These are phyloP conservation scores for Cyanocitta stelleri DNA, from an alignment of 2,113 vertebrate species.

Conservation along the genomic window DNA sequence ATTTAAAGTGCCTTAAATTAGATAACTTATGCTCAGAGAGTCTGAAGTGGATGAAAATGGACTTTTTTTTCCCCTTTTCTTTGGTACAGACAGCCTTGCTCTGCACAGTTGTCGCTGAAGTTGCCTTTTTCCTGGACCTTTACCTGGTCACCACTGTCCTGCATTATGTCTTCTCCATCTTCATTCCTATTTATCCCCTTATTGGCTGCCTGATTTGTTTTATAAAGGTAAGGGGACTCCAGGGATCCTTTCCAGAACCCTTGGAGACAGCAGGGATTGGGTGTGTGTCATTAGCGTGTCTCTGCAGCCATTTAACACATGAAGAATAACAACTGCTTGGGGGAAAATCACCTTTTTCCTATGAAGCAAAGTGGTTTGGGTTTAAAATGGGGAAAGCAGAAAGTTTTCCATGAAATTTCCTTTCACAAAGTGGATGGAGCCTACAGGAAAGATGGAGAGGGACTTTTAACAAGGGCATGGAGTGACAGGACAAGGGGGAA, in stretches of 20 bases:
- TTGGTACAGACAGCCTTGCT: conserved; percentile 66
- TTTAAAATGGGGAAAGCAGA: neutral
- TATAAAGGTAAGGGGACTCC: conserved; percentile 77
- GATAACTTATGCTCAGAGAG: neutral
- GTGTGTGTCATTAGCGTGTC: neutral
- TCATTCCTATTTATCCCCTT: conserved; percentile 89
- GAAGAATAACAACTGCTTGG: neutral
- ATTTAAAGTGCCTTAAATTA: neutral
- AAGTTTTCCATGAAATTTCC: neutral
- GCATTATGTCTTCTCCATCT: conserved; percentile 83
- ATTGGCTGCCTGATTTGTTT: conserved; percentile 92
- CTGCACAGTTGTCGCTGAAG: conserved; percentile 70
- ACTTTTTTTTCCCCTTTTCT: neutral
- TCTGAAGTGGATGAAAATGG: neutral
- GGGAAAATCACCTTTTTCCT: neutral
- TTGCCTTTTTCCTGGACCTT: conserved; percentile 78
- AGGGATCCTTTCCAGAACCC: neutral
- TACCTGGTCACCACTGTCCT: conserved; percentile 69
- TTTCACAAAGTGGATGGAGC: neutral
- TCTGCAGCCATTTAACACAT: rapidly evolving
- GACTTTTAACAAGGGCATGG: neutral
- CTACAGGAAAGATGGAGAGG: neutral
- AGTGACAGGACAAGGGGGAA: neutral
- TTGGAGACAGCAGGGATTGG: neutral
- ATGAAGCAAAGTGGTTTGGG: neutral